These are phyloP conservation scores for Conger conger DNA, from an alignment of 2,113 vertebrate species.

Conservation along the genomic window DNA sequence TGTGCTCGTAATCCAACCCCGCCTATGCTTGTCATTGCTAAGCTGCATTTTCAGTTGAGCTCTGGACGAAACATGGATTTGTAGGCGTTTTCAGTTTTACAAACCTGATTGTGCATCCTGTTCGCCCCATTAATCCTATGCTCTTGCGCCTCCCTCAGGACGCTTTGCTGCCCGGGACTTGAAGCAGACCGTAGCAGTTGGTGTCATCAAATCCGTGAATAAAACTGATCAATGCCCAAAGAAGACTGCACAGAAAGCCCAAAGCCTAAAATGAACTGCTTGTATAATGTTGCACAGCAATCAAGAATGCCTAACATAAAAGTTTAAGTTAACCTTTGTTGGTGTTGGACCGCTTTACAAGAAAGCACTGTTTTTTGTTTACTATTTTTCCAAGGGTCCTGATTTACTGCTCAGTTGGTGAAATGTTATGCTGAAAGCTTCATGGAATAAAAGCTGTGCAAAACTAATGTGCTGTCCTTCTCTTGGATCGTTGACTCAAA, in stretches of 20 bases:
- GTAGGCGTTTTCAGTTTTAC: too few species aligned
- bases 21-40: too few species aligned
- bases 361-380: background rate
- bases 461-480: background rate
- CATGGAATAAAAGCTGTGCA: background rate
- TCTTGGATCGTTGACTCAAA: background rate
- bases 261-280: slow-evolving; percentile 55
- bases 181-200: slow-evolving; percentile 60
- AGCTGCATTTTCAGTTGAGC: too few species aligned
- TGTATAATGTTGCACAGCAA: slow-evolving; percentile 44
- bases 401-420: background rate
- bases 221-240: slow-evolving; percentile 45
- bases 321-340: slow-evolving; percentile 41
- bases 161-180: slow-evolving; percentile 63
- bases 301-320: slow-evolving; percentile 44
- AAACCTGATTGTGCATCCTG: too few species aligned
- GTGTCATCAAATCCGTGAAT: slow-evolving; percentile 58
- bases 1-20: background rate
- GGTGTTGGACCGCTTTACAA: slow-evolving; percentile 7
- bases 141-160: slow-evolving; percentile 43
- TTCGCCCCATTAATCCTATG: background rate
- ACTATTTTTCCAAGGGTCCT: background rate
- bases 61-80: background rate
- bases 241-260: slow-evolving; percentile 44
- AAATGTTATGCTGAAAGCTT: background rate